Evolutionary conservation across 2,888 invertebrate species (phyloP).

Genomic region (Gasteruption jaculator): DNA sequence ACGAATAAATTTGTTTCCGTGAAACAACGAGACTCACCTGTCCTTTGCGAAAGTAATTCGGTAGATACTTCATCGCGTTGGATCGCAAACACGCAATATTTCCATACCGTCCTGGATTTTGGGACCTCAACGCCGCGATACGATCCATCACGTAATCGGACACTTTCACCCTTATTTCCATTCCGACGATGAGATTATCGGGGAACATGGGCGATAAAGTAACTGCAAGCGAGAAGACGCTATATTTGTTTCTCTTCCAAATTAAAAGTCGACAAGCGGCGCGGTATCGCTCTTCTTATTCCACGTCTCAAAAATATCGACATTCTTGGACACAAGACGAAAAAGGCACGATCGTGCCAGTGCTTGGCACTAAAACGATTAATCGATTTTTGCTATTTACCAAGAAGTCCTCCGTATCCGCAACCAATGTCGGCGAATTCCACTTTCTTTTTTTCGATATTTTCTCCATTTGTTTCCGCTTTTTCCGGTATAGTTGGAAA

Average conservation of each 20-base stretch:
- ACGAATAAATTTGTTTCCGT: too few species aligned
- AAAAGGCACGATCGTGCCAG: too few species aligned
- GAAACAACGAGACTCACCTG: constrained; percentile 61
- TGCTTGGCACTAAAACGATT: too few species aligned
- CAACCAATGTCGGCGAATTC: constrained; percentile 97
- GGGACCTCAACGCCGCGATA: constrained; percentile 78
- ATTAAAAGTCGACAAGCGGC: too few species aligned
- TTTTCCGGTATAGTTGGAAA: constrained; percentile 35
- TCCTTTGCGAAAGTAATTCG: constrained; percentile 92
- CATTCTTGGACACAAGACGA: too few species aligned
- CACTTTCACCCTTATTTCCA: constrained; percentile 98
- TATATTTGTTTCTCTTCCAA: too few species aligned
- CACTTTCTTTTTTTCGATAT: constrained; percentile 47
- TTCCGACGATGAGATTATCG: constrained; percentile 80
- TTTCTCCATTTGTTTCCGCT: constrained; percentile 33
- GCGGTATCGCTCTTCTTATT: too few species aligned
- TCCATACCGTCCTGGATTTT: constrained; percentile 72
- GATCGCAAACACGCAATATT: constrained; percentile 94
- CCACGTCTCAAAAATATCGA: too few species aligned
- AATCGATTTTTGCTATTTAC: constrained; percentile 54
- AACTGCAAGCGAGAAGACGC: constrained; percentile 57
- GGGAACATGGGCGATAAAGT: constrained; percentile 91
- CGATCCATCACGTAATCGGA: constrained; percentile 97
- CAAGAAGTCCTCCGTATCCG: constrained; percentile 93
- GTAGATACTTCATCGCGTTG: constrained; percentile 99